A percentile compares a stretch with the other conserved stretches of the same genome.
These are phyloP conservation scores for Oasisia sp. DNA, from an alignment of 2,888 invertebrate species.

Conservation along the genomic window DNA sequence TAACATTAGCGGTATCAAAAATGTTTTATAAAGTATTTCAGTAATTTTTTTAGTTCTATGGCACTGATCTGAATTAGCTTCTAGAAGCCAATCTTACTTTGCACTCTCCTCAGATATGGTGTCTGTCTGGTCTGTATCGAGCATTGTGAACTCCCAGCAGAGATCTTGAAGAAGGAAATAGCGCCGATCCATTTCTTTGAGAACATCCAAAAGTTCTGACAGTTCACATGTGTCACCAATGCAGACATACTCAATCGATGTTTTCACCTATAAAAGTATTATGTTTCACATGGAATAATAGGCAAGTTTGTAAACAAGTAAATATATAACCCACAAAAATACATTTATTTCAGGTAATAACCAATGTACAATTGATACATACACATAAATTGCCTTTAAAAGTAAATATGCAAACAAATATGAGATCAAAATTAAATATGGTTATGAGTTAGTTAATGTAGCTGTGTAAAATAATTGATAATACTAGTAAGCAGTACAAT, in stretches of 20 bases:
- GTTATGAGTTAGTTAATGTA: too few species aligned
- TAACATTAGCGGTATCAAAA: too few species aligned
- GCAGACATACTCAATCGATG: constrained; percentile 59
- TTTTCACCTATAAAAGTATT: constrained; percentile 48
- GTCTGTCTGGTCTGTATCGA: constrained; percentile 54
- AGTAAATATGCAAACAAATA: too few species aligned
- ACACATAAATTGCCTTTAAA: too few species aligned
- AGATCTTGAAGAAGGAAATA: constrained; percentile 61
- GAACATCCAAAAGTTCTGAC: constrained; percentile 55
- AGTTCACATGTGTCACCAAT: constrained; percentile 47
- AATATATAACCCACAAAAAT: too few species aligned
- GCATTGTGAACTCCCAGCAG: constrained; percentile 62
- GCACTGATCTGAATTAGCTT: neutral
- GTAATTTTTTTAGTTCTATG: neutral
- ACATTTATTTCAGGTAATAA: too few species aligned
- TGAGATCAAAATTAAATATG: too few species aligned
- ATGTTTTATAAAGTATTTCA: too few species aligned
- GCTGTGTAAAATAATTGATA: too few species aligned
- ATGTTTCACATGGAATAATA: neutral
- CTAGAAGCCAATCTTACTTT: constrained; percentile 43
- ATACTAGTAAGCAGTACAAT: too few species aligned
- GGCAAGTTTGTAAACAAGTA: too few species aligned
- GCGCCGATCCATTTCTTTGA: constrained; percentile 62
- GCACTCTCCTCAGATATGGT: constrained; percentile 58
- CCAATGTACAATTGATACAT: too few species aligned